Base-by-base conservation (phyloP, 1,140 invertebrate species). In the Eurosta solidaginis region DNA sequence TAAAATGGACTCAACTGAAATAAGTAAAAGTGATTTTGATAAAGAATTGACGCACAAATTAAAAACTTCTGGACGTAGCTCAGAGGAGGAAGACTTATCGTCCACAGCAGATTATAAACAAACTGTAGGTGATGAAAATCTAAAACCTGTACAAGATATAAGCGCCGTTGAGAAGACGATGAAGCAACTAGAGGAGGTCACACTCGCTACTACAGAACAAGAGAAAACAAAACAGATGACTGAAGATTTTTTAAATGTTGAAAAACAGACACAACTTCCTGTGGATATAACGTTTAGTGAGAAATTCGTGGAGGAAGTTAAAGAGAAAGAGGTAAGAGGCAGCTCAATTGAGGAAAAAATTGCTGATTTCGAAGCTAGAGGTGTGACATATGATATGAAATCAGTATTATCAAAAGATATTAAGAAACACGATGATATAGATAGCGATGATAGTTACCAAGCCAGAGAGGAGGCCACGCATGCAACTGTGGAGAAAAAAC, bases 11-110 rank as follows among this genome's bases (percentile, higher is more conserved):
- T 82, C 83, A 0, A 74, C 80, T 7, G 86, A 88, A 77, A 77
- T 88, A 4, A 86, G 79, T 76, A 88, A 88, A 77, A 84, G 81
- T 54, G 86, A 88, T n/a, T 88, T 88, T 68, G 87, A 88, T 49
- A 87, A 84, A 74, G 87, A 88, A 75, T 59, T 88, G 45, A 85
- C 85, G 5, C 84, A 88, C 73, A 88, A 88, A 79, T 79, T 88
- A 25, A 85, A 82, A 79, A 81, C 82, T 20, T 85, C 87, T 10
- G 81, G 87, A 7, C 84, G 85, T 12, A 85, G 83, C 68, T 83
- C 84, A 0, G 86, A 87, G 63, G 84, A 88, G 73, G 86, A 88
- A 36, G 85, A 87, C 17, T 68, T n/a, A n/a, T n/a, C n/a, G n/a
- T 78, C 77, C 22, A 59, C 45, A 10, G 12, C 47, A 49, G 68